Conservation (phyloP, 2,113 vertebrate species). For the Pedionomus torquatus region DNA sequence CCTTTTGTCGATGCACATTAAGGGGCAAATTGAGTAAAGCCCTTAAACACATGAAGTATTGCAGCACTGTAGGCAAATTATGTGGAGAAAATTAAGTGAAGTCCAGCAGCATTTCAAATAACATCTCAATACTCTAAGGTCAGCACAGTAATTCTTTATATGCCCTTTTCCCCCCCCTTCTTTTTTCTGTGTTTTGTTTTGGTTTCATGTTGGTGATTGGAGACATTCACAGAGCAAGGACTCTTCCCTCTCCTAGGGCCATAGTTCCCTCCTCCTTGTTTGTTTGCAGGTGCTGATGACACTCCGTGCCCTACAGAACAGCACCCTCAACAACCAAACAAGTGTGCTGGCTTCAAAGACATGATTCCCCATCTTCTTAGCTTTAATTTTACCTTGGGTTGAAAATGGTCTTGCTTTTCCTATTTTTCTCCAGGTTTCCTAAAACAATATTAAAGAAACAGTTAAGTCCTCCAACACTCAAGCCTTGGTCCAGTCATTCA, state of each 20-base stretch:
- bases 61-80: neutral
- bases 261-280: neutral
- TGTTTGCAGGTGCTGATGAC: neutral
- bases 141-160: neutral
- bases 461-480: neutral
- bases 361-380: neutral
- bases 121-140: neutral
- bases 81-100: neutral
- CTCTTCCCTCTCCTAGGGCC: neutral
- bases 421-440: neutral
- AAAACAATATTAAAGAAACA: neutral
- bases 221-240: neutral
- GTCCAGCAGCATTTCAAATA: neutral
- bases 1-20: neutral
- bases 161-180: neutral
- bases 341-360: neutral
- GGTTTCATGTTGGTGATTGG: neutral
- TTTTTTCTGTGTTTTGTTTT: neutral
- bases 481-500: neutral
- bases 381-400: neutral
- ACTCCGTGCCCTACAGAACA: neutral
- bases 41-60: neutral
- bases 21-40: neutral
- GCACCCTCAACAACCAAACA: fast-evolving
- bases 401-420: neutral